Evolutionary conservation across 2,888 invertebrate species (phyloP).

Genomic region (Eulithis prunata): DNA sequence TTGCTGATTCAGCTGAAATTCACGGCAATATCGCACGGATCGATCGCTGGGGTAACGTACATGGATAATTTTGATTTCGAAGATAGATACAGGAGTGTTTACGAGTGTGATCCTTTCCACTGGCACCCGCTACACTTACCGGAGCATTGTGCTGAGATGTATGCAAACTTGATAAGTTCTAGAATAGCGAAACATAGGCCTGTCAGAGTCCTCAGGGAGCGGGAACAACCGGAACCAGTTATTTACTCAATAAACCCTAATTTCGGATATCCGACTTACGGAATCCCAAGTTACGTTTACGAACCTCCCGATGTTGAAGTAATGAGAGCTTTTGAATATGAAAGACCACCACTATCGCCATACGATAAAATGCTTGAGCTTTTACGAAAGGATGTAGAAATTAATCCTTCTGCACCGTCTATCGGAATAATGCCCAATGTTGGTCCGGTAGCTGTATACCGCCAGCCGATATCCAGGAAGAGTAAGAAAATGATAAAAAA

Average conservation of each 20-base stretch:
- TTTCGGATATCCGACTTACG: conserved; percentile 26
- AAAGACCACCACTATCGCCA: conserved; percentile 39
- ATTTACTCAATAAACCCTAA: conserved; percentile 17
- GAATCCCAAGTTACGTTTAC: conserved; percentile 8
- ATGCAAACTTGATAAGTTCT: conserved; percentile 58
- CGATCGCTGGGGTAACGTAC: conserved; percentile 72
- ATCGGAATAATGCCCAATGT: conserved; percentile 58
- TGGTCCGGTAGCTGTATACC: conserved; percentile 66
- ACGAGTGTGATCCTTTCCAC: conserved; percentile 72
- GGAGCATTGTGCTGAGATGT: conserved; percentile 63
- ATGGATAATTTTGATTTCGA: conserved; percentile 70
- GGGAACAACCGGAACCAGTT: conserved; percentile 18
- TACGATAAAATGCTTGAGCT: conserved; percentile 60
- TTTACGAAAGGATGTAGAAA: conserved; percentile 57
- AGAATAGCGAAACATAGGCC: conserved; percentile 48
- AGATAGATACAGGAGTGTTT: conserved; percentile 60
- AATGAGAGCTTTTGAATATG: conserved; percentile 7
- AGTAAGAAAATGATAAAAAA: conserved; percentile 61
- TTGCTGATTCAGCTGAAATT: conserved; percentile 37
- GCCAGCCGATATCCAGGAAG: conserved; percentile 66
- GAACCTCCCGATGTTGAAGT: not conserved
- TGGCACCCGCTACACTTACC: conserved; percentile 76
- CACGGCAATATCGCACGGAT: conserved; percentile 45
- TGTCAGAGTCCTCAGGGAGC: conserved; percentile 49
- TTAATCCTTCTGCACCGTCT: conserved; percentile 57